Conservation (phyloP, 2,113 vertebrate species). For the Dolichotis patagonum region DNA sequence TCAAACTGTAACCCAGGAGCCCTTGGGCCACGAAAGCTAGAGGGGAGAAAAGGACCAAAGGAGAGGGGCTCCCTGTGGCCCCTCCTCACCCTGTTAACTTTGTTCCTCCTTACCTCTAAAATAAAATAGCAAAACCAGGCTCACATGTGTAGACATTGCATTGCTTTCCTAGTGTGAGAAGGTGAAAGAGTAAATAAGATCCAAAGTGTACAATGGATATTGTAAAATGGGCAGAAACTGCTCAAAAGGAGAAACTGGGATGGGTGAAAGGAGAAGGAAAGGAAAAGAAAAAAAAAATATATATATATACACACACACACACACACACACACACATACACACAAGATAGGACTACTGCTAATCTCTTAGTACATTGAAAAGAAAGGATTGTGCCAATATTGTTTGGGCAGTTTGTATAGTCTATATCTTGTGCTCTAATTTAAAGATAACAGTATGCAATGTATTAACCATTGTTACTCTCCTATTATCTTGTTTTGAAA, state of each 20-base stretch:
- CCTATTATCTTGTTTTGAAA: neutral
- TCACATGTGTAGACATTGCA: neutral
- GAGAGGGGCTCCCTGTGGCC: neutral
- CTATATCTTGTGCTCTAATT: neutral
- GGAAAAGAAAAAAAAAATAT: no score
- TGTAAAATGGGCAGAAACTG: neutral
- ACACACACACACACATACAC: no score
- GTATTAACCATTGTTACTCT: neutral
- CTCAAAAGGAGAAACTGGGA: neutral
- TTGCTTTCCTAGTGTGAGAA: neutral
- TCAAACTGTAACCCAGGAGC: neutral
- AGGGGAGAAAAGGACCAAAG: neutral
- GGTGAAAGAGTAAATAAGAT: neutral
- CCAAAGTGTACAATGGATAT: neutral
- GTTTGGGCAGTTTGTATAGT: neutral
- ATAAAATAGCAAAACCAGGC: neutral
- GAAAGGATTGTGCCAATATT: no score
- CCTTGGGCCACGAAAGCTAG: neutral
- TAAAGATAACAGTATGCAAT: neutral
- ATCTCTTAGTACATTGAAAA: no score
- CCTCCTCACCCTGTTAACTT: neutral
- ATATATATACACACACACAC: no score
- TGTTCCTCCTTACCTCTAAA: slow-evolving; percentile 12
- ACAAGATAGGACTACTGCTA: no score
- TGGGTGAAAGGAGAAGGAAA: no score